Conservation (phyloP, 2,888 invertebrate genomes). For the Acanthopleura granulata region DNA sequence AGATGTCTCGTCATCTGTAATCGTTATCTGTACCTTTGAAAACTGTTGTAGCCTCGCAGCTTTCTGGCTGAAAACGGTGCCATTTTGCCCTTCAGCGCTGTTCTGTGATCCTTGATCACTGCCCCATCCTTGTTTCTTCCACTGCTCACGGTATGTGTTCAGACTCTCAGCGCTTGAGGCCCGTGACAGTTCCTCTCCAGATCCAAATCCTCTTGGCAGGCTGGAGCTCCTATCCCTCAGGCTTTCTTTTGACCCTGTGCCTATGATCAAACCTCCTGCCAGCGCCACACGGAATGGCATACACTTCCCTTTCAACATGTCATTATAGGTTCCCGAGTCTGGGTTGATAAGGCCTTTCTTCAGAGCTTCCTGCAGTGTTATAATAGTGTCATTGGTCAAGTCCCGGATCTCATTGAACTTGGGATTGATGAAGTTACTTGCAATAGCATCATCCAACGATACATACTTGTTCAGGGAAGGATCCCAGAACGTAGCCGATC, state of each 20-base stretch:
- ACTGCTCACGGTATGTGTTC: background rate
- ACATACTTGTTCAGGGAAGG: constrained; percentile 50
- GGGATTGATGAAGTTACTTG: constrained; percentile 60
- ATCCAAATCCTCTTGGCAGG: background rate
- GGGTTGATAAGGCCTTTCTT: constrained; percentile 68
- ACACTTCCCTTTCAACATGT: constrained; percentile 39
- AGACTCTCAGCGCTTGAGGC: background rate
- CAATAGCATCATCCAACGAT: constrained; percentile 66
- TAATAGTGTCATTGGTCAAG: constrained; percentile 54
- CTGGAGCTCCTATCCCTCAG: constrained; percentile 30
- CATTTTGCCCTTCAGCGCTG: background rate
- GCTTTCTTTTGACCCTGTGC: constrained; percentile 55
- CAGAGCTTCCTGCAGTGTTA: constrained; percentile 80
- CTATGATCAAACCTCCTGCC: constrained; percentile 57
- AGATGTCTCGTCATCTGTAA: constrained; percentile 14
- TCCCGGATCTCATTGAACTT: constrained; percentile 53
- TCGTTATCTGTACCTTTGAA: background rate
- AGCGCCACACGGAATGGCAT: constrained; percentile 56
- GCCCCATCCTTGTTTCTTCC: background rate
- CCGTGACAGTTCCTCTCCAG: background rate
- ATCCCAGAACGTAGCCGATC: constrained; percentile 65
- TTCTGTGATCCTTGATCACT: background rate
- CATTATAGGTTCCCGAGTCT: constrained; percentile 47
- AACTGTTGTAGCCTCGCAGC: background rate
- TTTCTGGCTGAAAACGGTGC: too few relatives aligned